Conservation (phyloP, 2,797 vertebrate species). For the Galaxias olidus region DNA sequence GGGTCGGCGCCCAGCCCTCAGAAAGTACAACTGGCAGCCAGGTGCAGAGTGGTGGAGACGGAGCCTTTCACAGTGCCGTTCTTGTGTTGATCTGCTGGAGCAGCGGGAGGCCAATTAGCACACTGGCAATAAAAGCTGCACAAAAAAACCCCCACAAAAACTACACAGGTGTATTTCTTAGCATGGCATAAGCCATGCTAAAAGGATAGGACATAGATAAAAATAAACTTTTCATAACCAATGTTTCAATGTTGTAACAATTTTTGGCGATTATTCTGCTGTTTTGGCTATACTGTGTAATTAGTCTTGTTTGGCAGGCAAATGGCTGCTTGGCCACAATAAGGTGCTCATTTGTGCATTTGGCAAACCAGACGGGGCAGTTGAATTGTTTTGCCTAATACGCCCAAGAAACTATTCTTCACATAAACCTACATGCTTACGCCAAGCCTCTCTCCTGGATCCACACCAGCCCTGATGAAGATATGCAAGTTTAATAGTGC, state of each 20-base stretch:
- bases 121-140: too few relatives aligned
- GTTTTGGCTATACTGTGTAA: slow-evolving; percentile 54
- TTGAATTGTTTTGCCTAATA: slow-evolving; percentile 64
- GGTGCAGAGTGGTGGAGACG: slow-evolving; percentile 4
- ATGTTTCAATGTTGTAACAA: slow-evolving; percentile 36
- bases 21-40: slow-evolving; percentile 11
- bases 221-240: slow-evolving; percentile 31
- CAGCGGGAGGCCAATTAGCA: slow-evolving; percentile 7
- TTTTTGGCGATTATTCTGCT: slow-evolving; percentile 55
- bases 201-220: slow-evolving; percentile 23
- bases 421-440: neutral
- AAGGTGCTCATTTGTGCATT: slow-evolving; percentile 61
- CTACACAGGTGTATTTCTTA: neutral
- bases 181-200: slow-evolving; percentile 5
- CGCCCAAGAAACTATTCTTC: slow-evolving; percentile 57
- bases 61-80: slow-evolving; percentile 1
- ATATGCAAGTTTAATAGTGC: neutral
- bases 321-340: slow-evolving; percentile 56
- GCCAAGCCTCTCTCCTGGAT: neutral
- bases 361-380: slow-evolving; percentile 47
- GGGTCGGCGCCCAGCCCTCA: neutral
- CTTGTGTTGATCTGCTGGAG: slow-evolving; percentile 8
- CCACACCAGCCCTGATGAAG: neutral
- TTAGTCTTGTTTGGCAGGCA: slow-evolving; percentile 68
- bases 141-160: neutral